Evolutionary conservation across 2,888 invertebrate genomes (phyloP).

Genomic region (Agriopis marginaria): DNA sequence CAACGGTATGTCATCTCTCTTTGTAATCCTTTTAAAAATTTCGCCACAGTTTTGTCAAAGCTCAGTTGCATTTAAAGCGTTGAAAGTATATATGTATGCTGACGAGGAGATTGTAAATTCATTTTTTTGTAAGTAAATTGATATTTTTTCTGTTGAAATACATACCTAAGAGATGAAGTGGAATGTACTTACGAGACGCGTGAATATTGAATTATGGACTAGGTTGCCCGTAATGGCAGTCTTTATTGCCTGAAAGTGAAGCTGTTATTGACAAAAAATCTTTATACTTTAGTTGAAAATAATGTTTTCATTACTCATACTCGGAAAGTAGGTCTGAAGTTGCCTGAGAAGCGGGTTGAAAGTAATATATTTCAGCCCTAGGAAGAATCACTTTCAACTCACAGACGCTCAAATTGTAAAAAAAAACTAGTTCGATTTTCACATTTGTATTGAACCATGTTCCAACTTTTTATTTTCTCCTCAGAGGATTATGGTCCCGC

Average conservation of each 20-base stretch:
- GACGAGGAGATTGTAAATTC: slow-evolving; percentile 1
- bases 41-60: slow-evolving; percentile 4
- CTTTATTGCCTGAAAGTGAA: slow-evolving; percentile 6
- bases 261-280: neutral
- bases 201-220: slow-evolving; percentile 5
- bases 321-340: no score
- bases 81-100: slow-evolving; percentile 7
- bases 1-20: slow-evolving; percentile 2
- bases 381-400: no score
- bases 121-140: slow-evolving; percentile 5
- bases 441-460: no score
- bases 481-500: no score
- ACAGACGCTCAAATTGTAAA: no score
- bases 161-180: neutral
- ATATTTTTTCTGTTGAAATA: slow-evolving; percentile 9
- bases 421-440: no score
- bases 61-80: slow-evolving; percentile 8
- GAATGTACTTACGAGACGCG: slow-evolving; percentile 13
- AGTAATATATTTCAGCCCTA: no score
- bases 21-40: slow-evolving; percentile 1
- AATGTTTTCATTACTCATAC: neutral
- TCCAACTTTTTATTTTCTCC: no score
- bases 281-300: neutral
- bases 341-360: no score
- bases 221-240: neutral